Evolutionary conservation across 2,888 invertebrate genomes (phyloP).

Genomic region (Lordiphosa fenestrarum): DNA sequence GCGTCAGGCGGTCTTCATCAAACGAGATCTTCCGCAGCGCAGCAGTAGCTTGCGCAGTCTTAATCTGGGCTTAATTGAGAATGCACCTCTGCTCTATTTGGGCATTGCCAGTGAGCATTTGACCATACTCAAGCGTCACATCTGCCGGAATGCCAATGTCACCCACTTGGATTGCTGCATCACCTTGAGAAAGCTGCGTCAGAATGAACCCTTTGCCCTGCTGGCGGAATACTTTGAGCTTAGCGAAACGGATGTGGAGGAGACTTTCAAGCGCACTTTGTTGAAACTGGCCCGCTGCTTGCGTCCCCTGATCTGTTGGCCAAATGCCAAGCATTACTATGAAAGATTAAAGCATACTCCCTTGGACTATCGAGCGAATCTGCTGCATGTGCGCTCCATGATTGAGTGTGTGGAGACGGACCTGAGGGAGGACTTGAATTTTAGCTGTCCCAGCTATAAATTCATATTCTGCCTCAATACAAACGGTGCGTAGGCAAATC

Average conservation of each 20-base stretch:
- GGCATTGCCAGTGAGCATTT: slow-evolving; percentile 71
- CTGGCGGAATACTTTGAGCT: slow-evolving; percentile 78
- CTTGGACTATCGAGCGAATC: slow-evolving; percentile 75
- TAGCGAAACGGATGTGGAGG: slow-evolving; percentile 72
- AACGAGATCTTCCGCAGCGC: slow-evolving; percentile 74
- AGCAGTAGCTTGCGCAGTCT: slow-evolving; percentile 76
- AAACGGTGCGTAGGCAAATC: slow-evolving; percentile 60
- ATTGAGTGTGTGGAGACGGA: slow-evolving; percentile 80
- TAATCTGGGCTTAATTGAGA: slow-evolving; percentile 76
- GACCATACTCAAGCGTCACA: slow-evolving; percentile 72
- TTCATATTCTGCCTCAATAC: slow-evolving; percentile 78
- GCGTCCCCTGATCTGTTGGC: slow-evolving; percentile 78
- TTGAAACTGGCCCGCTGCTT: slow-evolving; percentile 75
- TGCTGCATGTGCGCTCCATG: slow-evolving; percentile 78
- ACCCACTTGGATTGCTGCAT: slow-evolving; percentile 76
- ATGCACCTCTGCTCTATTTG: slow-evolving; percentile 72
- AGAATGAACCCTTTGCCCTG: slow-evolving; percentile 77
- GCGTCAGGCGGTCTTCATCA: slow-evolving; percentile 75
- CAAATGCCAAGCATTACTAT: slow-evolving; percentile 77
- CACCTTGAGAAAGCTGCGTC: slow-evolving; percentile 76
- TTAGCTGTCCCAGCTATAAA: slow-evolving; percentile 77
- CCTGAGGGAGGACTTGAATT: slow-evolving; percentile 63
- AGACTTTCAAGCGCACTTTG: slow-evolving; percentile 72
- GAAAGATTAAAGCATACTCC: slow-evolving; percentile 79
- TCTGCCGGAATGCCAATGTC: slow-evolving; percentile 73